Evolutionary conservation across 2,113 vertebrate genomes (phyloP), one percentile per base, ranked within the genome.

Genomic region (Carettochelys insculpta): DNA sequence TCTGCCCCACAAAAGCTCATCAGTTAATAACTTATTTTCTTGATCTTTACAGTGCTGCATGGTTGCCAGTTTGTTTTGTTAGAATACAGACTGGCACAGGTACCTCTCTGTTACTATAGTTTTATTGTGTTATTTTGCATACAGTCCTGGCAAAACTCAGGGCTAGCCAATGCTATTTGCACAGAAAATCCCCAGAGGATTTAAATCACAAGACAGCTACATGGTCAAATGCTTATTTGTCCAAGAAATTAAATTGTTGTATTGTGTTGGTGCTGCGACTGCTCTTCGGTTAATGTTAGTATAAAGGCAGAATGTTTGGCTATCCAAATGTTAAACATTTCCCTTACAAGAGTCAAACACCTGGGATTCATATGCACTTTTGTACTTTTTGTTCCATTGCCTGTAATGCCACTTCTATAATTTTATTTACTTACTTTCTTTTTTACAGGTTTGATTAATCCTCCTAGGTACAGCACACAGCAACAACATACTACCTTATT

Each of bases 211-310:
- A 50, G 14, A 29, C 51, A 34, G 65, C 91, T 17, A 16, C 68
- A 48, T 13, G 53, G 89, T 82, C 95, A 96, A 96, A 88, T 80
- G 82, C 82, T 85, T 91, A 75, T 77, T 73, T 51, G 52, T 83
- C 96, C 84, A 95, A 96, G 73, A 95, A 96, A 96, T 92, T 93
- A 92, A 96, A 96, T 92, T 92, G 90, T 58, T 92, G 83, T 86
- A 83, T 78, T 86, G 50, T 92, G 79, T 80, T 81, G 53, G n/a
- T 95, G 90, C 71, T 90, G 85, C 82, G 95, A 90, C 90, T 97
- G 95, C 92, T 92, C 83, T 82, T 94, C 93, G 77, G 77, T 93
- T 56, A 53, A 48, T 56, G 53, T 93, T 95, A 93, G 94, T 91
- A 89, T 56, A 85, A 96, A 95, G 52, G 79, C 41, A 94, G 29